Evolutionary conservation across 1,140 invertebrate species (phyloP), one percentile per base, ranked within the genome.

Genomic region (Orchesella cincta): DNA sequence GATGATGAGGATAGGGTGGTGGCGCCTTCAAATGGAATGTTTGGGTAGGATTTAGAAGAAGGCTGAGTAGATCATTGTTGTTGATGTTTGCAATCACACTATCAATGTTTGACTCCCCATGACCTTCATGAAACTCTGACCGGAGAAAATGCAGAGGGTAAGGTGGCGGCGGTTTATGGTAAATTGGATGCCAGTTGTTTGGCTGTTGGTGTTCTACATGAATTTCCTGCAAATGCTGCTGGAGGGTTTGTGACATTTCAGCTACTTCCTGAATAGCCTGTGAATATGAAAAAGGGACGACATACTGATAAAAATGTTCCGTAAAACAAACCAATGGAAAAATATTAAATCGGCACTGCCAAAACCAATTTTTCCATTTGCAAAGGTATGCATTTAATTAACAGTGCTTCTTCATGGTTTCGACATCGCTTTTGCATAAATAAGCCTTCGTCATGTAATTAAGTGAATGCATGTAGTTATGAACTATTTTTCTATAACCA

Each of bases 181-280:
- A 87, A 84, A 85, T 88, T 83, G 77, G 78, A 51, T 83, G 79
- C 26, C 76, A 78, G 78, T 88, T 87, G 33, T 85, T 86, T n/a
- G 83, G 81, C 14, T 79, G 76, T 36, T 82, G 81, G 33, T 79
- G 81, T 12, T 78, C 77, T 74, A 75, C 39, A 31, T 73, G n/a
- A 36, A 52, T 31, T 39, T 67, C 74, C 46, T 28, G 20, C 73
- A 74, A n/a, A 54, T 81, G 74, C 39, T 81, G 74, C 81, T 93
- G 91, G 46, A 93, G 87, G 79, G 93, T 93, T 85, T 94, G 93
- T 0, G 92, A 92, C 67, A 93, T 92, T 85, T 94, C 93, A 8
- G 92, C 92, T 76, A 74, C 78, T 35, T 94, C 89, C 88, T 92
- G 84, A 2, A 84, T 74, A n/a, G n/a, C n/a, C n/a, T 46, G 39